phyloP scores from a whole-genome alignment of 2,797 vertebrate species.

The Hemitrygon akajei region DNA sequence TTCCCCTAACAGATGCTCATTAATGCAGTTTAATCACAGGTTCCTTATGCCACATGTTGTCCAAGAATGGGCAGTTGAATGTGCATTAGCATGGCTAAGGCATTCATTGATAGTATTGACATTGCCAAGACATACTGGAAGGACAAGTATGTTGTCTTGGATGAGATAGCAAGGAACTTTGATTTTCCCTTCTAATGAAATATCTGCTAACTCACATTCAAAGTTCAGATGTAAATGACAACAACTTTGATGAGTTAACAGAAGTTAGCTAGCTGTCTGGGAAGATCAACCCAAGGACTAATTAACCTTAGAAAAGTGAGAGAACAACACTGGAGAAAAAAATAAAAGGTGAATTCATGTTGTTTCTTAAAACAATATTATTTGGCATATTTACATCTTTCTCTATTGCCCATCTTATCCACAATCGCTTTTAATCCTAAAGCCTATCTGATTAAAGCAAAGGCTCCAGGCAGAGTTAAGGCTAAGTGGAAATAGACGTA shows the following conservation, averaged over 20 bases:
- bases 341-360: neutral
- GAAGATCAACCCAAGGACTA: neutral
- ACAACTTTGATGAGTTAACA: neutral
- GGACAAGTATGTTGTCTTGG: neutral
- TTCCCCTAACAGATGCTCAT: conserved; percentile 18
- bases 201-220: neutral
- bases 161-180: neutral
- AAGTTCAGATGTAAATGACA: neutral
- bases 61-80: neutral
- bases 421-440: neutral
- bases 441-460: no score
- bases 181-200: no score
- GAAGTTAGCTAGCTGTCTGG: neutral
- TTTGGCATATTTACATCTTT: neutral
- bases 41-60: neutral
- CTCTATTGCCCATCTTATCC: neutral
- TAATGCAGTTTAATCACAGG: neutral
- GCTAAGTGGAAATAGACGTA: neutral
- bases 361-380: neutral
- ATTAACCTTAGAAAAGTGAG: neutral
- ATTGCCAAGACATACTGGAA: no score
- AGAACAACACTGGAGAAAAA: neutral
- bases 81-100: neutral
- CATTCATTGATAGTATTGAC: no score
- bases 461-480: neutral